A percentile compares a stretch with the other conserved stretches of the same genome.
Conservation (phyloP, 2,888 invertebrate genomes). For the Lasius fuliginosus region DNA sequence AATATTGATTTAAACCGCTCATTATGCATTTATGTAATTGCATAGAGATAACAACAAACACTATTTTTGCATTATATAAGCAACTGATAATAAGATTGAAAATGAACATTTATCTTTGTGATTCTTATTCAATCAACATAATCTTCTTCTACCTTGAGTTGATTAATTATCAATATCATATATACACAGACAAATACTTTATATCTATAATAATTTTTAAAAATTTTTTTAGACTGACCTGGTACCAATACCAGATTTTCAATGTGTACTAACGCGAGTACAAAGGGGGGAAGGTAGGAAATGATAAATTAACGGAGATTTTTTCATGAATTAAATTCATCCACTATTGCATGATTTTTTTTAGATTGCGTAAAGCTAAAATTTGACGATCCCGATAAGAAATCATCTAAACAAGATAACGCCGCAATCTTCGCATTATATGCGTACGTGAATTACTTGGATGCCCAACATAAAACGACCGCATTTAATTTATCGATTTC, state of each 20-base stretch:
- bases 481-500: conserved; percentile 82
- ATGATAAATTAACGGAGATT: not conserved
- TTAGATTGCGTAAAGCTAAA: conserved; percentile 77
- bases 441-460: conserved; percentile 76
- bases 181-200: not conserved
- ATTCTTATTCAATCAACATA: not conserved
- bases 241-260: conserved; percentile 10
- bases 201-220: not conserved
- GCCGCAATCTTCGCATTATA: conserved; percentile 76
- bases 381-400: conserved; percentile 75
- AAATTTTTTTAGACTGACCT: conserved; percentile 54
- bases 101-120: conserved; percentile 28
- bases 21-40: not conserved
- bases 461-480: conserved; percentile 70
- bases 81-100: not conserved
- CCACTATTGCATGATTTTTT: conserved; percentile 1
- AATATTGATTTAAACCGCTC: not conserved
- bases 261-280: conserved; percentile 75
- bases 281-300: conserved; percentile 76
- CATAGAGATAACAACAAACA: not conserved
- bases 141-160: not conserved
- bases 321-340: not conserved
- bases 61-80: conserved; percentile 16
- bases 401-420: conserved; percentile 62
- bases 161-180: not conserved